Percentiles rank a stretch among this genome's conserved stretches.
phyloP scores from a whole-genome alignment of 2,797 vertebrate genomes.

The Brachyrhaphis roseni region DNA sequence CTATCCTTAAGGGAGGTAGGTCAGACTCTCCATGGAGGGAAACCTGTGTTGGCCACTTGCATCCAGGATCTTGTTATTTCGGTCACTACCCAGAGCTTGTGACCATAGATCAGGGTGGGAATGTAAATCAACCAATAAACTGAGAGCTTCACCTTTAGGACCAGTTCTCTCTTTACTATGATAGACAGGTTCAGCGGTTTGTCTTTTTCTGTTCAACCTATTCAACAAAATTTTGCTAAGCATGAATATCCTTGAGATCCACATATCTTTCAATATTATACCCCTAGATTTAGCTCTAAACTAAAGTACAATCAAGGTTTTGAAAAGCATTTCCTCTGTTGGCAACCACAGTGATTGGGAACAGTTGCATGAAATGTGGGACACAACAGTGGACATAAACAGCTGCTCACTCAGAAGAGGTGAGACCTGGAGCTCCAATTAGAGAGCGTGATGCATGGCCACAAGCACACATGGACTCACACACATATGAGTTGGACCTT shows the following conservation, averaged over 20 bases:
- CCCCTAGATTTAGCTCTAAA: not conserved
- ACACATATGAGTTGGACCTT: slow-evolving; percentile 16
- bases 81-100: not conserved
- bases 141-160: not conserved
- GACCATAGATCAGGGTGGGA: not conserved
- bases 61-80: not conserved
- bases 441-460: slow-evolving; percentile 47
- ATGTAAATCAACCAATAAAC: not conserved
- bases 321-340: slow-evolving; percentile 17
- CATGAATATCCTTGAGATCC: not conserved
- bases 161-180: not conserved
- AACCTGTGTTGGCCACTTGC: not conserved
- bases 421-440: slow-evolving; percentile 53
- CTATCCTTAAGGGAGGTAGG: too few species aligned
- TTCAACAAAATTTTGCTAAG: not conserved
- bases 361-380: slow-evolving; percentile 32
- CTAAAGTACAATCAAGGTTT: not conserved
- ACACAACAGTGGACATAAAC: slow-evolving; percentile 46
- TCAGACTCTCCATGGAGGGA: not conserved
- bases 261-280: not conserved
- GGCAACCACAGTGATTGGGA: not conserved
- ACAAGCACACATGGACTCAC: slow-evolving; percentile 5
- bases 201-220: not conserved
- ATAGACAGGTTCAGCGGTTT: not conserved
- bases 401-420: slow-evolving; percentile 40